A percentile compares a stretch with the other conserved stretches of the same genome.
Conservation (phyloP, 2,797 vertebrate genomes). For the Prionace glauca region DNA sequence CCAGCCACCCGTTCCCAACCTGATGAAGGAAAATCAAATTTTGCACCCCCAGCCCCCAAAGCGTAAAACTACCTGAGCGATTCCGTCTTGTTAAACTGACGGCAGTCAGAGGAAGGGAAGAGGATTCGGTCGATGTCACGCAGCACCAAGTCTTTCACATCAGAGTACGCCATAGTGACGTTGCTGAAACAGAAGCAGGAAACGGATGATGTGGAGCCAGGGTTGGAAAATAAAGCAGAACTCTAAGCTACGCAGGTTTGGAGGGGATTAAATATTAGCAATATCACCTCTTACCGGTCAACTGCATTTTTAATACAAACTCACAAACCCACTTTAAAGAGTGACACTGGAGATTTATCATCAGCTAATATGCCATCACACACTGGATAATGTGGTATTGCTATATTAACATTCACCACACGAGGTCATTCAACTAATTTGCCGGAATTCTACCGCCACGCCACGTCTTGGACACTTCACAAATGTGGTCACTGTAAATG, state of each 20-base stretch:
- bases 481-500: neutral
- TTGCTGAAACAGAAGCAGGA: constrained; percentile 56
- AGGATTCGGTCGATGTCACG: constrained; percentile 72
- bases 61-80: constrained; percentile 65
- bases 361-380: neutral
- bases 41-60: too few species aligned
- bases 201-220: neutral
- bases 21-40: too few species aligned
- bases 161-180: constrained; percentile 63
- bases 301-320: neutral
- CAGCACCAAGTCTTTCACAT: constrained; percentile 72
- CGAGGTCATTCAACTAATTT: neutral
- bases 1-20: neutral
- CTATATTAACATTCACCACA: neutral
- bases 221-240: neutral
- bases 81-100: constrained; percentile 83
- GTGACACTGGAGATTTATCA: neutral
- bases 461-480: neutral
- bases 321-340: neutral
- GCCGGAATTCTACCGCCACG: neutral
- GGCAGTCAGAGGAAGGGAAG: constrained; percentile 74
- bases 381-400: neutral
- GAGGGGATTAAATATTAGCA: neutral
- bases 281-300: too few species aligned
- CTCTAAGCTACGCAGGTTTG: too few species aligned